Evolutionary conservation across 2,888 invertebrate species (phyloP).

Genomic region (Ceraclea dissimilis): DNA sequence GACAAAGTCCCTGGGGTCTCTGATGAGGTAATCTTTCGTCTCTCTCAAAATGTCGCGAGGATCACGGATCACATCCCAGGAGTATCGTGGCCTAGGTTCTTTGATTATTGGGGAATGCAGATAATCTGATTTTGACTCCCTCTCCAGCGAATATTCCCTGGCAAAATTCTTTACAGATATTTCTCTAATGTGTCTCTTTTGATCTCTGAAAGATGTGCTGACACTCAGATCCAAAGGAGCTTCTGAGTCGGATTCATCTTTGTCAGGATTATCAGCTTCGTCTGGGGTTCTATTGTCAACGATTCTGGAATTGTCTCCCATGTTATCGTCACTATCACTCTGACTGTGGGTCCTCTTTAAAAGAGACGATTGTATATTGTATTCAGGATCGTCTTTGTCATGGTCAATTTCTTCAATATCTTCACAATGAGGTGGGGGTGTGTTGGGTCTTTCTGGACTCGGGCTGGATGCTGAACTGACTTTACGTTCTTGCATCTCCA

Average conservation of each 20-base stretch:
- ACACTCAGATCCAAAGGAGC: slow-evolving; percentile 76
- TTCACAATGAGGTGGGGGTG: background rate
- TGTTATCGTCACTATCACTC: slow-evolving; percentile 26
- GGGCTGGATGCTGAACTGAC: slow-evolving; percentile 16
- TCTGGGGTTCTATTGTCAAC: background rate
- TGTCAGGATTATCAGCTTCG: slow-evolving; percentile 12
- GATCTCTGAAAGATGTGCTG: slow-evolving; percentile 30
- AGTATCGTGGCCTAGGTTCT: slow-evolving; percentile 27
- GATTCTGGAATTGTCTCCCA: background rate
- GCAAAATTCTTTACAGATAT: slow-evolving; percentile 47
- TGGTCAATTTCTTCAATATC: slow-evolving; percentile 1
- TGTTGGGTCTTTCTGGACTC: background rate
- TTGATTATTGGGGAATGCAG: slow-evolving; percentile 26
- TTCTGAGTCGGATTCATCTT: slow-evolving; percentile 45
- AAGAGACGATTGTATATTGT: background rate
- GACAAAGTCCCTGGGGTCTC: slow-evolving; percentile 28
- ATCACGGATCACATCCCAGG: slow-evolving; percentile 34
- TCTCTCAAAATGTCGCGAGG: slow-evolving; percentile 45
- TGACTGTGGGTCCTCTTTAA: slow-evolving; percentile 17
- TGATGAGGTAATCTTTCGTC: slow-evolving; percentile 43
- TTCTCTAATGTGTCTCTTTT: slow-evolving; percentile 37
- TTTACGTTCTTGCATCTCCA: slow-evolving; percentile 23
- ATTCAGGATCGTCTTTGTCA: background rate
- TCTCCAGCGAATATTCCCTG: slow-evolving; percentile 35
- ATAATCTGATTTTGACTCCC: slow-evolving; percentile 21